Evolutionary conservation across 2,888 invertebrate species (phyloP), one percentile per base, ranked within the genome.

Genomic region (Tenthredo amoena): DNA sequence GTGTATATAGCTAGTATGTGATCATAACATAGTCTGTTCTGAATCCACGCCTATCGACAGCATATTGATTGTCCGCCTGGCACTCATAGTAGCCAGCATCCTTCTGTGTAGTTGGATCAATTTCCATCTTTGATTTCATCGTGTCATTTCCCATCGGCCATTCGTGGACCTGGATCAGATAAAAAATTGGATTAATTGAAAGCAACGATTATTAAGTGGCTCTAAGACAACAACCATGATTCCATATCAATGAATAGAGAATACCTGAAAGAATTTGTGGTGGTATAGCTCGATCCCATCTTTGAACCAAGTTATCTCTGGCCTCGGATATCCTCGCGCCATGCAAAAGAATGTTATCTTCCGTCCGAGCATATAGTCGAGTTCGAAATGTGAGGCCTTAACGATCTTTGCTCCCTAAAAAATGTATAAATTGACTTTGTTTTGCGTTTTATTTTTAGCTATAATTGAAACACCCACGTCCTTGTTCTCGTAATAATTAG

Each of bases 261-360:
- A 50, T 93, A 96, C 96, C 94, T 96, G 96, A 88, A 96, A 96
- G 91, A 96, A 96, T 90, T 95, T 95, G 90, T 96, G 96, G 71
- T 96, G 95, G 88, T 96, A 96, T n/a, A 97, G 92, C 91, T 97
- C 97, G 71, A 96, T 96, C 3, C 96, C 96, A 91, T 97, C 96
- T 91, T 97, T 97, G 90, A 96, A 96, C 97, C 97, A 97, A 50
- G 96, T 97, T 84, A 97, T 96, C 92, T 96, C 96, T 0, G 97
- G 97, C 86, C 96, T 93, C 0, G 97, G 97, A 85, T 95, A 94
- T 62, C 97, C 97, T 90, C 94, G 94, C 0, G 97, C 97, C 94
- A 96, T 96, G 90, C 97, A 97, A 91, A 97, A 96, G 91, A 97
- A 96, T 6, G 96, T 95, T 55, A 97, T 96, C 93, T 97, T 97